A percentile compares a stretch with the other conserved stretches of the same genome.
These are phyloP conservation scores for Erynnis tages DNA, from an alignment of 2,888 invertebrate species.

Conservation along the genomic window DNA sequence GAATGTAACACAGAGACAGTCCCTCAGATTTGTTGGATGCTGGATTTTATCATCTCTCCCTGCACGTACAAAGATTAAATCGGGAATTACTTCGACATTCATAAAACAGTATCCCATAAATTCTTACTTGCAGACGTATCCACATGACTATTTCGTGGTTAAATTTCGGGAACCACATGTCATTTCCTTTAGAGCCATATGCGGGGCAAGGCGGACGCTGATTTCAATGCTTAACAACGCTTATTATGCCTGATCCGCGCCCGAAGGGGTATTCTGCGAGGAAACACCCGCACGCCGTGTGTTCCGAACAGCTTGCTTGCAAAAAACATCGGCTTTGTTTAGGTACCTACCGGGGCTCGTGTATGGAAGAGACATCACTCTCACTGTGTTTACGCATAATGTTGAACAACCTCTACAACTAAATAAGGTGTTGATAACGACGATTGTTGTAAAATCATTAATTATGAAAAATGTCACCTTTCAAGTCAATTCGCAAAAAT, in stretches of 20 bases:
- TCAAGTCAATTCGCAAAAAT: too few species aligned
- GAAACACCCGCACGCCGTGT: conserved; percentile 25
- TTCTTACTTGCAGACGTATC: conserved; percentile 40
- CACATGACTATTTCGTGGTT: conserved; percentile 42
- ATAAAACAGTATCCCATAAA: too few species aligned
- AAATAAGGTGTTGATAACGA: too few species aligned
- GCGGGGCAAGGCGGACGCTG: conserved; percentile 49
- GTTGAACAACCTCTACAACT: too few species aligned
- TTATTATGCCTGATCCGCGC: conserved; percentile 40
- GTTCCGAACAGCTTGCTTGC: conserved; percentile 30
- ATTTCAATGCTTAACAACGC: conserved; percentile 49
- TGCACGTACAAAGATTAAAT: too few species aligned
- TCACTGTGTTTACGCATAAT: too few species aligned
- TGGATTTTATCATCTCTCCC: too few species aligned
- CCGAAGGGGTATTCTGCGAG: conserved; percentile 36
- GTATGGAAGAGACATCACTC: not conserved
- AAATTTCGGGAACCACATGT: conserved; percentile 77
- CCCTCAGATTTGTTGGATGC: too few species aligned
- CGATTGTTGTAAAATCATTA: too few species aligned
- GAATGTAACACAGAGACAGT: too few species aligned
- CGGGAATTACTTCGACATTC: too few species aligned
- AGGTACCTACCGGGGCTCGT: conserved; percentile 4
- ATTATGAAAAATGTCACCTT: too few species aligned
- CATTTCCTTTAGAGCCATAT: conserved; percentile 72
- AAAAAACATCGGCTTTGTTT: conserved; percentile 38